Percentiles rank a stretch among this genome's conserved stretches.
Conservation (phyloP, 2,888 invertebrate species). For the Xestoiulus laeticollis region DNA sequence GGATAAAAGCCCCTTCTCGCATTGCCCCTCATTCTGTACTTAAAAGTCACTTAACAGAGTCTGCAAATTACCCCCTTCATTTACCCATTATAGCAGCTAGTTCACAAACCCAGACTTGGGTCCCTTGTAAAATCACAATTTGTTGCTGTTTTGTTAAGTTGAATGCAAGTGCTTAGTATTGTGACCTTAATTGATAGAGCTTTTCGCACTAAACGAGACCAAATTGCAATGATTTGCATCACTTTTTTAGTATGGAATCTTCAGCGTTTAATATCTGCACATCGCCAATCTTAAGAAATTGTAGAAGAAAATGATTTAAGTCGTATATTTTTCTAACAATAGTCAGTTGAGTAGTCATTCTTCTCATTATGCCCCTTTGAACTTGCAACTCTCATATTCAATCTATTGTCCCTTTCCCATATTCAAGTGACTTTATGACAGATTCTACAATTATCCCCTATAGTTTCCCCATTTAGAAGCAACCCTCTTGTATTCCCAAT, state of each 20-base stretch:
- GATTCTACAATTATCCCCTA: constrained; percentile 39
- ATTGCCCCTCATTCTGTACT: background rate
- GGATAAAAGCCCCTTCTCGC: background rate
- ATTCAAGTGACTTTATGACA: constrained; percentile 27
- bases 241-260: too few relatives aligned
- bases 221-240: too few relatives aligned
- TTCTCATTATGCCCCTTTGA: constrained; percentile 16
- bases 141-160: background rate
- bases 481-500: constrained; percentile 20
- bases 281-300: too few relatives aligned
- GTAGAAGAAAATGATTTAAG: background rate
- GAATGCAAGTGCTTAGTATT: too few relatives aligned
- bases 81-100: background rate
- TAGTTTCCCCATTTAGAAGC: background rate
- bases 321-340: background rate
- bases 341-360: background rate
- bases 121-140: background rate
- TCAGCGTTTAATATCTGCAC: too few relatives aligned
- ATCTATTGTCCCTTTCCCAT: constrained; percentile 39
- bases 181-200: too few relatives aligned
- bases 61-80: background rate
- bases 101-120: too few relatives aligned
- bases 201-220: too few relatives aligned
- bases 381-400: background rate
- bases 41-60: constrained; percentile 20